These are phyloP conservation scores for Podargus strigoides DNA, from an alignment of 2,797 vertebrate species.

Conservation along the genomic window DNA sequence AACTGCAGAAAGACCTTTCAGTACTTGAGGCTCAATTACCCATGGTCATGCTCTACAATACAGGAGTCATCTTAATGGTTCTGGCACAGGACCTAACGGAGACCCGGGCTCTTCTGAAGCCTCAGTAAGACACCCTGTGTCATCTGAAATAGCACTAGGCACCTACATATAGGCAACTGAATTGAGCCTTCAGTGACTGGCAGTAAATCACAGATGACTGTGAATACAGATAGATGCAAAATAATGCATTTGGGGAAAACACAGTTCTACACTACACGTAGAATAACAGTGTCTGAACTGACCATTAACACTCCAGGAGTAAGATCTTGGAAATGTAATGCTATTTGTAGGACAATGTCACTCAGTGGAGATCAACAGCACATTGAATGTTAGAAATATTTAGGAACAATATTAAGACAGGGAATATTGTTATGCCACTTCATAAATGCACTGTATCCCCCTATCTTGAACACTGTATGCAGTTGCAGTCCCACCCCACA, in stretches of 20 bases:
- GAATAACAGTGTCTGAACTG: background rate
- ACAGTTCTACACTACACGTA: background rate
- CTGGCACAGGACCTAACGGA: background rate
- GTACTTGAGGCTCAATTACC: background rate
- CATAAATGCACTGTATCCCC: background rate
- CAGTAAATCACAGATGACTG: rapidly evolving
- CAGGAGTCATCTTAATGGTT: background rate
- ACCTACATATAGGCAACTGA: background rate
- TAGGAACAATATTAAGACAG: background rate
- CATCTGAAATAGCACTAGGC: background rate
- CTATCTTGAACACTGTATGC: background rate
- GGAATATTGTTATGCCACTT: background rate
- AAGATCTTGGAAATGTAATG: background rate
- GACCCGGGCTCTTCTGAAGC: background rate
- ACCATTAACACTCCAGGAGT: background rate
- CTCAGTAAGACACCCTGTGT: background rate
- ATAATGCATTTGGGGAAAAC: background rate
- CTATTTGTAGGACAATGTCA: background rate
- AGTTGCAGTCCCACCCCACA: background rate
- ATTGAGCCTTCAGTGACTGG: background rate
- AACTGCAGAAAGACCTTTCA: background rate
- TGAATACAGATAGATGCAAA: background rate
- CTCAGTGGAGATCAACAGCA: background rate
- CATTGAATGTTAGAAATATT: background rate
- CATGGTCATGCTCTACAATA: background rate